phyloP scores from a whole-genome alignment of 2,113 vertebrate species.

The Callospermophilus lateralis region DNA sequence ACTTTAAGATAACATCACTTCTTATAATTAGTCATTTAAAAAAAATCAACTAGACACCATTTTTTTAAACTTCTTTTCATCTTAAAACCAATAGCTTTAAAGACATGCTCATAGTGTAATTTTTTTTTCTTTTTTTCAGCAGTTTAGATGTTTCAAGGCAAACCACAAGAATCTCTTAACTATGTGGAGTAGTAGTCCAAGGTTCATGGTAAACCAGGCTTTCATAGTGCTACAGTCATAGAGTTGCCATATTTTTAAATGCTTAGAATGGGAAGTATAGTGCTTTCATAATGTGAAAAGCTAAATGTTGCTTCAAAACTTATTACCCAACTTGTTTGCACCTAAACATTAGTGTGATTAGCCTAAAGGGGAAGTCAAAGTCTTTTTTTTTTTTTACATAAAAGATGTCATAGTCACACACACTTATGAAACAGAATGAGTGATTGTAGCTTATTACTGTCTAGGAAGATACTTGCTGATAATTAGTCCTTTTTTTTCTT shows the following conservation, averaged over 20 bases:
- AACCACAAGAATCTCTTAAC: not conserved
- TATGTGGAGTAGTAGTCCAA: not conserved
- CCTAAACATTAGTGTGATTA: slow-evolving; percentile 4
- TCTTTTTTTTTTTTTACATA: not conserved
- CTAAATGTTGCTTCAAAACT: slow-evolving; percentile 27
- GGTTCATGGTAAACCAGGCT: not conserved
- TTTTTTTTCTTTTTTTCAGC: not conserved
- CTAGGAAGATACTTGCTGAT: slow-evolving; percentile 19
- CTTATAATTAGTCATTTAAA: slow-evolving; percentile 39
- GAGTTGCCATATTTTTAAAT: not conserved
- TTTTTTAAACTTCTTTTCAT: slow-evolving; percentile 37
- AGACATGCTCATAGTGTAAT: not conserved
- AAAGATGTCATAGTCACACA: not conserved
- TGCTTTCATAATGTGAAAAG: slow-evolving; percentile 31
- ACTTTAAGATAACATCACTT: slow-evolving; percentile 38
- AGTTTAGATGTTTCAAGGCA: not conserved
- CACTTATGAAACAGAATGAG: not conserved
- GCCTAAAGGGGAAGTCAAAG: not conserved
- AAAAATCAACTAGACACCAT: slow-evolving; percentile 17
- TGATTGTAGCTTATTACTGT: not conserved
- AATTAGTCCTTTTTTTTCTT: not conserved
- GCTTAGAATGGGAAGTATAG: not conserved
- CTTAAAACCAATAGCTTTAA: slow-evolving; percentile 37
- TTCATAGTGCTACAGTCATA: not conserved
- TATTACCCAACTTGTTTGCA: not conserved